These are phyloP conservation scores for Heliothis peltigera DNA, from an alignment of 2,888 invertebrate genomes.

Conservation along the genomic window DNA sequence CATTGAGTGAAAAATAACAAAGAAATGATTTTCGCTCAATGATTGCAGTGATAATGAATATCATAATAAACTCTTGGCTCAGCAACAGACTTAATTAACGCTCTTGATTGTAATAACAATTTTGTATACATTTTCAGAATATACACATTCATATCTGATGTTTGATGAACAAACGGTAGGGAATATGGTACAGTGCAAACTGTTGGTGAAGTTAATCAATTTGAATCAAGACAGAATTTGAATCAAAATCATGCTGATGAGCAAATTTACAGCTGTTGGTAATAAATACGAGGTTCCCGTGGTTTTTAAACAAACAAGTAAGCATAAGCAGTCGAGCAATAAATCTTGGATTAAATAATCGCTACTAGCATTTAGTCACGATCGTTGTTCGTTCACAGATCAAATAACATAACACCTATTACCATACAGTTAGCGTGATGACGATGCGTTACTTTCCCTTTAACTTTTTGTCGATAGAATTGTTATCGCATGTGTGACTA, in stretches of 20 bases:
- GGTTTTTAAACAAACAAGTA: no score
- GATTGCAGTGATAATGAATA: constrained; percentile 30
- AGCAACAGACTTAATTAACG: constrained; percentile 24
- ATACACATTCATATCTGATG: constrained; percentile 8
- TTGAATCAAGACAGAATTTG: constrained; percentile 1
- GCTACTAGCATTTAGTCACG: constrained; percentile 62
- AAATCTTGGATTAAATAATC: constrained; percentile 61
- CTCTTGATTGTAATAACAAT: constrained; percentile 29
- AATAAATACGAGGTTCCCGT: no score
- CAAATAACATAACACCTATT: constrained; percentile 60
- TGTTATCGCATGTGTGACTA: constrained; percentile 33
- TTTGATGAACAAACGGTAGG: not conserved
- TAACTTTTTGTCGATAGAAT: constrained; percentile 26
- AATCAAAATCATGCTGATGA: not conserved
- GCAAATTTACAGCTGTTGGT: not conserved
- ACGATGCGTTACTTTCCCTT: constrained; percentile 60
- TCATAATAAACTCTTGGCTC: constrained; percentile 6
- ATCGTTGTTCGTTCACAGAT: constrained; percentile 59
- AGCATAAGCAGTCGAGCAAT: constrained; percentile 40
- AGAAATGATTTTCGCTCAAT: constrained; percentile 27
- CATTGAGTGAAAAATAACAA: constrained; percentile 29
- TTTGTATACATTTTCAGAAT: constrained; percentile 7
- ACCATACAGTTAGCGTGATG: constrained; percentile 63
- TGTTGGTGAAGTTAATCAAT: not conserved
- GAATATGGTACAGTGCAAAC: constrained; percentile 1